Evolutionary conservation across 2,113 vertebrate genomes (phyloP), one percentile per base, ranked within the genome.

Genomic region (Prionailurus viverrinus): DNA sequence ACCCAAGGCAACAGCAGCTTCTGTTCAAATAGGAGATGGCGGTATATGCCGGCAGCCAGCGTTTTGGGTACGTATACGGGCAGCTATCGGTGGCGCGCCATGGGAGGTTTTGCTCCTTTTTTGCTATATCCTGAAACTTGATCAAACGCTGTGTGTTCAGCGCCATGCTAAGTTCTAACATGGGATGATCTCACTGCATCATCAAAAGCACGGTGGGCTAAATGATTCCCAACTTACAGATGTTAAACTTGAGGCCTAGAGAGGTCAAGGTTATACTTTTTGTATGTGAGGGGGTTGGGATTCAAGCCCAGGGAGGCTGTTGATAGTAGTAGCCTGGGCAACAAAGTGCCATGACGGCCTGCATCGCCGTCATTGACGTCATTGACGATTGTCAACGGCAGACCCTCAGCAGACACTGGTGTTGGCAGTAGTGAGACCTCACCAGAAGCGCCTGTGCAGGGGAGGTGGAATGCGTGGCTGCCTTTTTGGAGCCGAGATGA

Each of bases 391-490:
- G 5, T 18, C 73, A 23, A 27, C 3, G 36, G 73, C 53, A 74
- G 79, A 29, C 29, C 14, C 45, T 71, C 13, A 19, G 53, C 25
- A 69, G 63, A 13, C 66, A 1, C 0, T 25, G 45, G 19, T 33
- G 5, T 69, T 45, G 68, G 21, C 27, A 63, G 18, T 33, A n/a
- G 29, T 27, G 10, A n/a, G n/a, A 76, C 10, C 6, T 41, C 8
- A 4, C 3, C 13, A 29, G 31, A 61, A 7, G 3, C 1, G 1
- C 12, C 0, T 33, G 13, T 45, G 1, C 29, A 3, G 45, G 14
- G 73, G 11, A 21, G 5, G 15, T 41, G 48, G 61, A 39, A 45
- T 25, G 2, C 36, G 9, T 9, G 16, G 31, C 65, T 39, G 16
- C 27, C 27, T 90, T 69, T 69, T 66, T 6, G 39, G 63, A 36